Base-by-base conservation (phyloP, 2,888 invertebrate species). In the Rapana venosa region DNA sequence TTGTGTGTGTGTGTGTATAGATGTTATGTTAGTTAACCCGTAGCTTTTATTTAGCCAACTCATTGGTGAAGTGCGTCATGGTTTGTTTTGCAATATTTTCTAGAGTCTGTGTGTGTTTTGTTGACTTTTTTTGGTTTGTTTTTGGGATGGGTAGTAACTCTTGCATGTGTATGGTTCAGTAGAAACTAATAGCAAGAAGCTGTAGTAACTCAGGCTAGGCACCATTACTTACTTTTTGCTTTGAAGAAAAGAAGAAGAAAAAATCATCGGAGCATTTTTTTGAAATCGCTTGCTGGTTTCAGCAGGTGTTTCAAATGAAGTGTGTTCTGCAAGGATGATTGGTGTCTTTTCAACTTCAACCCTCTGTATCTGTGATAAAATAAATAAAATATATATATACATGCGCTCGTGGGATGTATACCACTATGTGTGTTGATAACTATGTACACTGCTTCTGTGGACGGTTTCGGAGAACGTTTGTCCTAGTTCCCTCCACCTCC, bases 301-400 rank as follows among this genome's bases (percentile, higher is more conserved):
- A 79, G 35, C 32, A 32, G 20, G 32, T 35, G 77, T 15, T 79
- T 26, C 13, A 20, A 17, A 15, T 32, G 5, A 32, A 32, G 13
- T 79, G 77, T 32, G 32, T 79, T 79, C 13, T 26, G 8, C 11
- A 32, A 26, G 77, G 20, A 32, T 79, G 35, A n/a, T 13, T 74
- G 74, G n/a, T 74, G 79, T 47, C 32, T 83, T 30, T 58, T 58
- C 58, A 85, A 85, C 84, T 85, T 85, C 58, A 86, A 86, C 86
- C 66, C 35, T 35, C 86, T 86, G 86, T 86, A 86, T 86, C 86
- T 86, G 86, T 86, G 86, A 86, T 86, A 79, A 79, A 79, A 32
- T 5, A 47, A 47, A 47, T 5, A 47, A 47, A 47, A 8, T 47
- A 61, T 61, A 79, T 79, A 32, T 32, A 32, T 15, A 35, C 32